Conservation (phyloP, 92 coral and sea anemone species). For the Umimayanthus kanabou region DNA sequence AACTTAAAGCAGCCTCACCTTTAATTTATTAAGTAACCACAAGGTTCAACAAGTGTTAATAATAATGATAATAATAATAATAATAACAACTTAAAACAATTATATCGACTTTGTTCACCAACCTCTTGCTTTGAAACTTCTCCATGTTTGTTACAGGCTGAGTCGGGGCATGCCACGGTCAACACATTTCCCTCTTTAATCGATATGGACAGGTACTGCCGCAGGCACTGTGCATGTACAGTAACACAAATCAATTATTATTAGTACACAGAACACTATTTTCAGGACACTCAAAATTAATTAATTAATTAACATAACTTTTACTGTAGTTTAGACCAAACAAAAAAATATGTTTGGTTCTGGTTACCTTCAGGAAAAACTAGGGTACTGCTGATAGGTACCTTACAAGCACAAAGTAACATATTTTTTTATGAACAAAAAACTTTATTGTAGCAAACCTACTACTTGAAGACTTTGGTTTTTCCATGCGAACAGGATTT, state of each 20-base stretch:
- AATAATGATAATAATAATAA: too few relatives aligned
- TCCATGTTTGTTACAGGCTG: constrained; percentile 57
- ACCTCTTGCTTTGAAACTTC: constrained; percentile 66
- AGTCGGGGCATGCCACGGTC: constrained; percentile 72
- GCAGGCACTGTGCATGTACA: constrained; percentile 56
- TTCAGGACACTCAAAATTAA: not conserved
- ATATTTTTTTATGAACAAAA: too few relatives aligned
- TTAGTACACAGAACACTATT: not conserved
- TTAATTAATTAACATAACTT: not conserved
- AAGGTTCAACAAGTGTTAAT: too few relatives aligned
- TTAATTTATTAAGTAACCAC: too few relatives aligned
- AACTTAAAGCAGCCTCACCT: not conserved
- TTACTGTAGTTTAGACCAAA: too few relatives aligned
- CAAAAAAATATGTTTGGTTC: too few relatives aligned
- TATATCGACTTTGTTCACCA: not conserved
- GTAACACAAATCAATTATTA: not conserved
- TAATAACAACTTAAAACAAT: not conserved
- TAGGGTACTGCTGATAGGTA: too few relatives aligned
- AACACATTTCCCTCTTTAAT: constrained; percentile 74
- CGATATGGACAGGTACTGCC: constrained; percentile 61
- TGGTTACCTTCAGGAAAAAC: too few relatives aligned
- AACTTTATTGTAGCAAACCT: too few relatives aligned
- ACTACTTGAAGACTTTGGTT: too few relatives aligned
- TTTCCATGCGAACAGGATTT: too few relatives aligned
- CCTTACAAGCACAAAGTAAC: too few relatives aligned